These are phyloP conservation scores for Actinostola sp. DNA, from an alignment of 92 coral and sea anemone species.

Conservation along the genomic window DNA sequence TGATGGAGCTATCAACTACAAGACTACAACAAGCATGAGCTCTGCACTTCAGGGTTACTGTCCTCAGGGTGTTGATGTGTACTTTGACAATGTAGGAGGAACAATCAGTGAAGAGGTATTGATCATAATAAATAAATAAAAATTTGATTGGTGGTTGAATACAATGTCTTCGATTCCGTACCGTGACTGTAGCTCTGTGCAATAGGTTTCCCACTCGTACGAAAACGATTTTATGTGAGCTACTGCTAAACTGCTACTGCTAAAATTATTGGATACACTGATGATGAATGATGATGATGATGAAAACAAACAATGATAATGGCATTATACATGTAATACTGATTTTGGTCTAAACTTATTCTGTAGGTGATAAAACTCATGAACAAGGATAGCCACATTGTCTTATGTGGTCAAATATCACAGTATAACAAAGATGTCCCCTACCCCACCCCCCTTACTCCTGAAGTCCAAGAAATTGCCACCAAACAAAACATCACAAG, in stretches of 20 bases:
- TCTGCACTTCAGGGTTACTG: slow-evolving; percentile 56
- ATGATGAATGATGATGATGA: too few species aligned
- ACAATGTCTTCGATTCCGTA: too few species aligned
- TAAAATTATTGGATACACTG: too few species aligned
- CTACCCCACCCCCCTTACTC: slow-evolving; percentile 75
- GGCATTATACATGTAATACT: too few species aligned
- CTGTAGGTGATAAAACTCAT: slow-evolving; percentile 78
- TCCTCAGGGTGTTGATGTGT: slow-evolving; percentile 83
- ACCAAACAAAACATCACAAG: slow-evolving; percentile 66
- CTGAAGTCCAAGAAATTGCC: slow-evolving; percentile 57
- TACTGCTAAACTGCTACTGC: too few species aligned
- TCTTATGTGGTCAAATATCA: slow-evolving; percentile 91
- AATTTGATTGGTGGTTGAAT: too few species aligned
- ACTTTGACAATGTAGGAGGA: slow-evolving; percentile 96
- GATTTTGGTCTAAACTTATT: background rate
- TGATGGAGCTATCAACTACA: slow-evolving; percentile 88
- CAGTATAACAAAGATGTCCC: slow-evolving; percentile 79
- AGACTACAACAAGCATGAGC: slow-evolving; percentile 51
- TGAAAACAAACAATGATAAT: too few species aligned
- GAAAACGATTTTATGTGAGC: too few species aligned
- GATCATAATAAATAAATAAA: too few species aligned
- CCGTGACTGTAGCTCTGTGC: too few species aligned
- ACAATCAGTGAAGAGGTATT: slow-evolving; percentile 75
- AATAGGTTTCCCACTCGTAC: too few species aligned
- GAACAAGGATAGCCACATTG: slow-evolving; percentile 76